Evolutionary conservation across 2,113 vertebrate genomes (phyloP).

Genomic region (Cryptomyrus ogoouensis): DNA sequence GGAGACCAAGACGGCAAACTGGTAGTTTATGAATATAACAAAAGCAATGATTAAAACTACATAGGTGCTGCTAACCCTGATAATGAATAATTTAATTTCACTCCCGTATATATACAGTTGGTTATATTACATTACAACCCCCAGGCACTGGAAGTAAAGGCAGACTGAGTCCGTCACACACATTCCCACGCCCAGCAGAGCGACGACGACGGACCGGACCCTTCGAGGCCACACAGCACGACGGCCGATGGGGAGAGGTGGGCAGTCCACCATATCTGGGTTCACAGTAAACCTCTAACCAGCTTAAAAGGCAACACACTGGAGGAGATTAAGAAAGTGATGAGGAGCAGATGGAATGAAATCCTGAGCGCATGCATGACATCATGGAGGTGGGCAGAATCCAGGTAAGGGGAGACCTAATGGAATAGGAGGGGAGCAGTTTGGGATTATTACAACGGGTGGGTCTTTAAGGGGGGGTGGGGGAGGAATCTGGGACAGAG

Average conservation of each 20-base stretch:
- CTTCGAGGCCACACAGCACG: background rate
- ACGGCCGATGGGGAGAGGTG: background rate
- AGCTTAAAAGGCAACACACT: background rate
- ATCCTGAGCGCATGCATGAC: background rate
- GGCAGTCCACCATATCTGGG: background rate
- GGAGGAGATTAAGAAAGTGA: background rate
- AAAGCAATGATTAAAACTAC: background rate
- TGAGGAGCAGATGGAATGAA: background rate
- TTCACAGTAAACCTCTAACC: background rate
- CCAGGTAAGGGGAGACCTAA: background rate
- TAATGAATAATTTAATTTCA: background rate
- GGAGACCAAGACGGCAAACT: background rate
- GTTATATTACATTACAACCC: background rate
- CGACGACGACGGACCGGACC: background rate
- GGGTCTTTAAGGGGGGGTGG: background rate
- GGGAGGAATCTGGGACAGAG: background rate
- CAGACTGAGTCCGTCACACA: background rate
- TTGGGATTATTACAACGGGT: background rate
- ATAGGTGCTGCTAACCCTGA: background rate
- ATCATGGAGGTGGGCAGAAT: background rate
- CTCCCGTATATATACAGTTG: background rate
- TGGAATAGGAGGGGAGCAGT: background rate
- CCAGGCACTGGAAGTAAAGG: background rate
- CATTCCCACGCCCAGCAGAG: background rate
- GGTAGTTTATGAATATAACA: background rate